Conservation (phyloP, 1,140 invertebrate species). For the Potamilus streckersoni region DNA sequence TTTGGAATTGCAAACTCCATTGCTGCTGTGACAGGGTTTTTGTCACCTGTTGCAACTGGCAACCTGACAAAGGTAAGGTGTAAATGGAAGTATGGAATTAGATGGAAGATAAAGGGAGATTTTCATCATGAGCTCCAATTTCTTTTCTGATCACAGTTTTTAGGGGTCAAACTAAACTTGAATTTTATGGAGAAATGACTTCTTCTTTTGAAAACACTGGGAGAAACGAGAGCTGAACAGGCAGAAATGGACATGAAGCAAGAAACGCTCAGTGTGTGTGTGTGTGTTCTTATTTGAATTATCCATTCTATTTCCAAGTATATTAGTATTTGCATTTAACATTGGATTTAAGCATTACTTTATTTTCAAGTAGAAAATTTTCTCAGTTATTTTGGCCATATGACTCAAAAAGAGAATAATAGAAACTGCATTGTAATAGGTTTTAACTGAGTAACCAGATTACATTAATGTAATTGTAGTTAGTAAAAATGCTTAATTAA, state of each 20-base stretch:
- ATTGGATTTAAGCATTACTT: no score
- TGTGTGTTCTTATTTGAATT: neutral
- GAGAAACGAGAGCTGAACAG: no score
- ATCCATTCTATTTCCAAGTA: no score
- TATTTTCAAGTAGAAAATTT: no score
- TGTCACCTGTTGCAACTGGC: constrained; percentile 64
- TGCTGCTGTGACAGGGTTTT: constrained; percentile 65
- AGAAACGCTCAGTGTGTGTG: neutral
- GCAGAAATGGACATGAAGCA: neutral
- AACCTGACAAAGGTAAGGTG: constrained; percentile 60
- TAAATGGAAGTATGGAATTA: neutral
- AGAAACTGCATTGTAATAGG: no score
- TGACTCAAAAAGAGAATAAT: no score
- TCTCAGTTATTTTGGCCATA: no score
- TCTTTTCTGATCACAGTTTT: neutral
- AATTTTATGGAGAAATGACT: neutral
- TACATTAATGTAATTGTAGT: no score
- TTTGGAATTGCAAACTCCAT: constrained; percentile 68
- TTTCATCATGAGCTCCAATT: neutral
- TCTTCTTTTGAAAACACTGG: no score
- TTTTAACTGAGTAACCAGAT: no score
- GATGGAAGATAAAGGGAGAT: neutral
- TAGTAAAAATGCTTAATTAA: no score
- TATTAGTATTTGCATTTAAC: no score
- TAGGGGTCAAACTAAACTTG: neutral